Evolutionary conservation across 1,140 invertebrate species (phyloP), one percentile per base, ranked within the genome.

Genomic region (Zaprionus inermis): DNA sequence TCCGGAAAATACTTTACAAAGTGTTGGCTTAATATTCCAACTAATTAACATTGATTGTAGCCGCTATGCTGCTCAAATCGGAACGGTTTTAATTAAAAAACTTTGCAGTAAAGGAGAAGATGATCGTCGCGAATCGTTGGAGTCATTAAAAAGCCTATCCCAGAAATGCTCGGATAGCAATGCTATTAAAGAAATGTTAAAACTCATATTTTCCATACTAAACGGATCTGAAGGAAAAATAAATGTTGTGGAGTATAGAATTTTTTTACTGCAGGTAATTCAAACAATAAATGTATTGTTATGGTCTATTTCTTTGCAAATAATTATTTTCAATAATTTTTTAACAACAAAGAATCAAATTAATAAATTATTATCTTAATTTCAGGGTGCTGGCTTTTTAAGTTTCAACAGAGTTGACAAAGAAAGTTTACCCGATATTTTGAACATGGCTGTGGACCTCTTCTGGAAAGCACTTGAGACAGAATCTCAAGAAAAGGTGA

Each of bases 171-270:
- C 94, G 44, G 95, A 96, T 72, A 92, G 93, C 11, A 93, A 93
- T 14, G 94, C 96, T 2, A 93, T 98, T 14, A 94, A 95, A 76
- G 93, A 93, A 51, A 86, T 98, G 20, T 88, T 98, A 0, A 93
- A 95, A 38, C 95, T 96, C 61, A 93, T 97, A 30, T 98, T 98
- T 93, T 95, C 94, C 4, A 95, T 98, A 6, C 96, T 98, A 80
- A 95, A 98, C 93, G 98, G 98, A 36, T 96, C 97, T 7, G 96
- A 98, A 92, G 98, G 98, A 4, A 99, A 99, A 92, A 93, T 99
- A 38, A 98, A 97, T 5, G 95, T 98, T 14, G 95, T 95, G 7
- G 96, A 96, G 63, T 97, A 98, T 85, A 97, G 98, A 92, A 95
- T 98, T 11, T 96, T 96, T 64, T 95, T 99, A n/a, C 92, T 99